These are phyloP conservation scores for Sinohyriopsis cumingii DNA, from an alignment of 2,888 invertebrate species.

Conservation along the genomic window DNA sequence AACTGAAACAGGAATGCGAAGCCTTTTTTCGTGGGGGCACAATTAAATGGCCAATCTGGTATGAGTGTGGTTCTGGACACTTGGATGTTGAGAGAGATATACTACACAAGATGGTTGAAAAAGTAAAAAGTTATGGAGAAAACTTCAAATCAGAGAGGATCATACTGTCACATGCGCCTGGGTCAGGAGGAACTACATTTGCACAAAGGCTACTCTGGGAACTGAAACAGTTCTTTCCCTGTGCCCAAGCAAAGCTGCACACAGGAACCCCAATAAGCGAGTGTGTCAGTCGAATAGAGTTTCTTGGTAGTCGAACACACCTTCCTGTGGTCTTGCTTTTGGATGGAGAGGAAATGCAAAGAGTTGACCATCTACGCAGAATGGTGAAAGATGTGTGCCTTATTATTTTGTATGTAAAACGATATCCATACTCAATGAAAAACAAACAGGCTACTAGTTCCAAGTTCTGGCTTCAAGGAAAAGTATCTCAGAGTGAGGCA, in stretches of 20 bases:
- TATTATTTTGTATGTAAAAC: constrained; percentile 27
- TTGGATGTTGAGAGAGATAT: constrained; percentile 40
- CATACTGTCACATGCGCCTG: constrained; percentile 27
- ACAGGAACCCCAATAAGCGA: constrained; percentile 8
- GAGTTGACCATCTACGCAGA: constrained; percentile 12
- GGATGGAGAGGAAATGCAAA: constrained; percentile 29
- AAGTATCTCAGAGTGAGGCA: constrained; percentile 24
- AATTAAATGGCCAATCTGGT: constrained; percentile 42
- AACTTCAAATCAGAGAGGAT: constrained; percentile 16
- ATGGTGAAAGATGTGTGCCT: not conserved
- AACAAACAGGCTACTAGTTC: not conserved
- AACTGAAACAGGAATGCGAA: constrained; percentile 33
- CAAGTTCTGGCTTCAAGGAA: constrained; percentile 18
- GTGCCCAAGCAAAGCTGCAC: constrained; percentile 21
- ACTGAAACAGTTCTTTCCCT: constrained; percentile 15
- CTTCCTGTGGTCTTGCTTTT: constrained; percentile 22
- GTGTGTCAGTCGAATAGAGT: constrained; percentile 14
- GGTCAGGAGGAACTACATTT: constrained; percentile 33
- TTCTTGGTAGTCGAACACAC: constrained; percentile 18
- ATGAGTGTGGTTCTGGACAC: constrained; percentile 29
- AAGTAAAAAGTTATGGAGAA: not conserved
- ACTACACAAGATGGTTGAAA: constrained; percentile 7
- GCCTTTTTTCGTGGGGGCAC: constrained; percentile 45
- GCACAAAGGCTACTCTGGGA: constrained; percentile 33
- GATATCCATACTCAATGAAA: constrained; percentile 16